phyloP scores from a whole-genome alignment of 1,140 invertebrate species.

The Tribolium madens region DNA sequence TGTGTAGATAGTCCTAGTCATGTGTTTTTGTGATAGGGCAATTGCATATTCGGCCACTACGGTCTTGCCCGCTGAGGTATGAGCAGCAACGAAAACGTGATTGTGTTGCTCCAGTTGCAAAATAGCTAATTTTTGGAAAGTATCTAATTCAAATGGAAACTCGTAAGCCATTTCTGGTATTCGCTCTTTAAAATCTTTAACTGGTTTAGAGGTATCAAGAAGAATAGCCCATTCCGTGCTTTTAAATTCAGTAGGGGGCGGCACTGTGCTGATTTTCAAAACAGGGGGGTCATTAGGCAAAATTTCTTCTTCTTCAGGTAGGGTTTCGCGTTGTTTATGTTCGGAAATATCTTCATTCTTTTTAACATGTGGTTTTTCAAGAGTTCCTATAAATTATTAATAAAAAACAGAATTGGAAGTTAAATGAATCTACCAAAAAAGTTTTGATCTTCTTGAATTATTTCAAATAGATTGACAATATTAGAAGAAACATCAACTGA shows the following conservation, averaged over 20 bases:
- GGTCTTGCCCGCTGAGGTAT: slow-evolving; percentile 99
- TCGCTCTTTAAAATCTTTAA: slow-evolving; percentile 84
- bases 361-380: background rate
- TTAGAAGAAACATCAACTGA: slow-evolving; percentile 43
- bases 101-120: slow-evolving; percentile 92
- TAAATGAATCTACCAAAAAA: slow-evolving; percentile 51
- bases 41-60: slow-evolving; percentile 99
- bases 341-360: background rate
- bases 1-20: slow-evolving; percentile 97
- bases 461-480: slow-evolving; percentile 62
- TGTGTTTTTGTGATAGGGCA: slow-evolving; percentile 91
- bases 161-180: slow-evolving; percentile 88
- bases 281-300: slow-evolving; percentile 58
- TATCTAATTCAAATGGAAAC: slow-evolving; percentile 95
- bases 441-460: slow-evolving; percentile 59
- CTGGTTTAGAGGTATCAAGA: slow-evolving; percentile 83
- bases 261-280: slow-evolving; percentile 52
- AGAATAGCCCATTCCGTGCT: slow-evolving; percentile 87
- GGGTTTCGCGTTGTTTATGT: background rate
- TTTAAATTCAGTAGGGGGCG: slow-evolving; percentile 46
- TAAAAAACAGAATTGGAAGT: background rate
- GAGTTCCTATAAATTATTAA: background rate
- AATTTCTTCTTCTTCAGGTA: slow-evolving; percentile 58
- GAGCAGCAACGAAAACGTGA: slow-evolving; percentile 98
- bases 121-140: slow-evolving; percentile 97